Evolutionary conservation across 2,113 vertebrate species (phyloP), one percentile per base, ranked within the genome.

Genomic region (Sterrhoptilus dennistouni): DNA sequence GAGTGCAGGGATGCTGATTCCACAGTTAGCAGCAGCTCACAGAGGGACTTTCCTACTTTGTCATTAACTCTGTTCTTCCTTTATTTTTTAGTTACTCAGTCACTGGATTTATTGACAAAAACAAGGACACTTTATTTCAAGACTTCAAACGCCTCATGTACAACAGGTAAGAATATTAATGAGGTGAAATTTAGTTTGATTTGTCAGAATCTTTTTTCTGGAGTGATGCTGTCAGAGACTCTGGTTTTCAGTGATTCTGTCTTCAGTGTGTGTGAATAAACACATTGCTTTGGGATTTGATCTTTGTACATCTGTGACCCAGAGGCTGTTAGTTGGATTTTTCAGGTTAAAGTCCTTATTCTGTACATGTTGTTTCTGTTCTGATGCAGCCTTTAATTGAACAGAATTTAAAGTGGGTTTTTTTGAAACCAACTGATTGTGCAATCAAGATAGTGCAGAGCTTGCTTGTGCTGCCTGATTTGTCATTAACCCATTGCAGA

Each of bases 51-150:
- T 28, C 50, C 53, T 83, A 28, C 91, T 90, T 60, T 96, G 14
- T 28, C 22, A 9, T 83, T 54, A 71, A 76, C 71, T 94, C 56
- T 47, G 7, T 11, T 93, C 72, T 91, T 49, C 24, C 6, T 50
- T 59, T 65, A 14, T 16, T 63, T 75, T 45, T 12, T 85, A 99
- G 99, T 71, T 99, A 99, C 97, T 99, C 99, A 4, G 99, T 99
- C 96, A 95, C 98, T 82, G 99, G 99, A 69, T 99, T 99, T 95
- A 99, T 99, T 90, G 99, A 99, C 97, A 99, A 99, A 98, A 99
- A 99, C 98, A 99, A 99, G 97, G 99, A 99, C 97, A 99, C 99
- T 40, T 98, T 99, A 93, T 99, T 99, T 97, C 99, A 99, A 96
- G 99, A 99, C 96, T 99, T 99, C 98, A 99, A 99, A 97, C 98